phyloP scores from a whole-genome alignment of 35 echinoderm and acorn worm species.

The Heliocidaris erythrogramma region DNA sequence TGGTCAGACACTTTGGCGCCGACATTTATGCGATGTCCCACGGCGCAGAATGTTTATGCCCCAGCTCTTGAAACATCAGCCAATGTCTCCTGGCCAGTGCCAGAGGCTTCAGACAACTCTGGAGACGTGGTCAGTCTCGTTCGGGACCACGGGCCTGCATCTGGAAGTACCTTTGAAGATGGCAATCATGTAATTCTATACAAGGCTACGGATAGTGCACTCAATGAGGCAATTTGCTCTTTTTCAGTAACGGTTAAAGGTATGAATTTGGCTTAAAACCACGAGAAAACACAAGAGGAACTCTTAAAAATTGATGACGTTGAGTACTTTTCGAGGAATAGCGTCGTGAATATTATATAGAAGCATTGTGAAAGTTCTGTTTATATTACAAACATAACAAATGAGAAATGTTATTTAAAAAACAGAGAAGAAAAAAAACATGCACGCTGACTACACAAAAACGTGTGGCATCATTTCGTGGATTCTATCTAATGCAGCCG shows the following conservation, averaged over 20 bases:
- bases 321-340: too few species aligned
- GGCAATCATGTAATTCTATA: constrained; percentile 42
- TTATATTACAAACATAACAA: too few species aligned
- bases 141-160: background rate
- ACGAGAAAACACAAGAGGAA: too few species aligned
- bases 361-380: too few species aligned
- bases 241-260: constrained; percentile 57
- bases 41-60: background rate
- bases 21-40: constrained; percentile 40
- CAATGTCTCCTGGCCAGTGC: background rate
- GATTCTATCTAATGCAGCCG: too few species aligned
- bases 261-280: background rate
- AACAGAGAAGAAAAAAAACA: too few species aligned
- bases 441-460: too few species aligned
- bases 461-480: too few species aligned
- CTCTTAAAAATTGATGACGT: too few species aligned
- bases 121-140: background rate
- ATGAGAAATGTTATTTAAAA: too few species aligned
- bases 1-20: constrained; percentile 44
- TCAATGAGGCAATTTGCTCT: constrained; percentile 43
- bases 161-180: constrained; percentile 16
- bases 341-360: too few species aligned
- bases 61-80: constrained; percentile 19
- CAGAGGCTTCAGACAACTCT: constrained; percentile 57
- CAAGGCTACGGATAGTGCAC: constrained; percentile 45